phyloP scores from a whole-genome alignment of 2,797 vertebrate genomes.

The Distichodus sexfasciatus region DNA sequence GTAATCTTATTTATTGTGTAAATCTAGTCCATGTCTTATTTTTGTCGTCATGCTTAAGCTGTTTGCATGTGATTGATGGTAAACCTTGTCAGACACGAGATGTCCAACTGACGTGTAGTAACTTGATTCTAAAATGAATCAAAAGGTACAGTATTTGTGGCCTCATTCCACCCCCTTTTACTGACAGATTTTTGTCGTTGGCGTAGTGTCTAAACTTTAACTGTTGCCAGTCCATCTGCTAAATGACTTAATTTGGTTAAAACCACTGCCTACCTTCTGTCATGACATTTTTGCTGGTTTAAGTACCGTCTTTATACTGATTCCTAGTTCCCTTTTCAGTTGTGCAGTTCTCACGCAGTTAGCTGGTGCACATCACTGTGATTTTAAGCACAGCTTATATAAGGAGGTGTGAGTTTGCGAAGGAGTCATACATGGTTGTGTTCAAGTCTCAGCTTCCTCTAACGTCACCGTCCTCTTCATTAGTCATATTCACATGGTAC shows the following conservation, averaged over 20 bases:
- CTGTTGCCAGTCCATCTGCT: background rate
- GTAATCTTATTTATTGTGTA: slow-evolving; percentile 31
- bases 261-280: background rate
- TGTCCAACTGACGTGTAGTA: background rate
- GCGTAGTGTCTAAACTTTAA: background rate
- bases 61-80: slow-evolving; percentile 20
- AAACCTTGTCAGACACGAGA: background rate
- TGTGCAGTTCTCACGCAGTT: background rate
- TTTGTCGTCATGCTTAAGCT: slow-evolving; percentile 18
- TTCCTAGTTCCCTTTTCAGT: background rate
- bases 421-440: background rate
- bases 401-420: background rate
- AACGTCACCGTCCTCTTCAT: background rate
- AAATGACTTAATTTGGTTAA: background rate
- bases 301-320: background rate
- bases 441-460: background rate
- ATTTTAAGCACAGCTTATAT: background rate
- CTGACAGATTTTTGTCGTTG: background rate
- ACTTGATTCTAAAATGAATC: slow-evolving; percentile 2
- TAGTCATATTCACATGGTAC: slow-evolving; percentile 3
- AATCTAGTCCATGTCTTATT: slow-evolving; percentile 18
- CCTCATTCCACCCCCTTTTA: background rate
- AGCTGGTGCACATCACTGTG: background rate
- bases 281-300: background rate
- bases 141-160: slow-evolving; percentile 18